These are phyloP conservation scores for Drosophila buzzatii DNA, from an alignment of 2,888 invertebrate genomes.

Conservation along the genomic window DNA sequence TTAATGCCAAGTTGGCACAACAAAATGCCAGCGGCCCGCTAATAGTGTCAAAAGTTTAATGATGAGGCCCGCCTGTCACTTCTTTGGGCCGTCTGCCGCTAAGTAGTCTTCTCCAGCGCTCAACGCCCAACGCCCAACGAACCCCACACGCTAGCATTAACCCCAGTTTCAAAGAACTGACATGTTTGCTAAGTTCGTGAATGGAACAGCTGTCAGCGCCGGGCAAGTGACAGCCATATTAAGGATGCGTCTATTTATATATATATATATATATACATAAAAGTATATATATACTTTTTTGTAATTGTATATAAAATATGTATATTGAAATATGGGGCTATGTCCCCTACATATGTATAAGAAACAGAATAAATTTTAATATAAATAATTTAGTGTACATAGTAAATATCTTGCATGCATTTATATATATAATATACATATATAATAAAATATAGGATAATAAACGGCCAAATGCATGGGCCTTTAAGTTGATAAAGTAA, in stretches of 20 bases:
- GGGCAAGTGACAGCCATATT: slow-evolving; percentile 67
- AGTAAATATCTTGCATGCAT: too few relatives aligned
- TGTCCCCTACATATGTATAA: too few relatives aligned
- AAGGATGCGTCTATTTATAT: slow-evolving; percentile 35
- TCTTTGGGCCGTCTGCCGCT: slow-evolving; percentile 60
- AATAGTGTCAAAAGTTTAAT: slow-evolving; percentile 83
- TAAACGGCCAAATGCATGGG: too few relatives aligned
- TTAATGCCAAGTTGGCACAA: slow-evolving; percentile 48
- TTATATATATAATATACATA: too few relatives aligned
- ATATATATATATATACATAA: not conserved
- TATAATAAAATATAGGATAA: too few relatives aligned
- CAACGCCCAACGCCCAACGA: not conserved
- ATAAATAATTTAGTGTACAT: too few relatives aligned
- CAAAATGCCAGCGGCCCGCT: slow-evolving; percentile 50
- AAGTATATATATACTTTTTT: not conserved
- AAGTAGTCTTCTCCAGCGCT: slow-evolving; percentile 50
- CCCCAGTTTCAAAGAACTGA: slow-evolving; percentile 9
- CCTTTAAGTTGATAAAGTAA: not conserved
- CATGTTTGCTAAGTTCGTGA: slow-evolving; percentile 55
- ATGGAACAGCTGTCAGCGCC: slow-evolving; percentile 67
- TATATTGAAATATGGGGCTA: slow-evolving; percentile 28
- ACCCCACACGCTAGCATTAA: slow-evolving; percentile 3
- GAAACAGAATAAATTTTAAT: too few relatives aligned
- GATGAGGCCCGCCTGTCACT: slow-evolving; percentile 71
- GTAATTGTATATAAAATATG: not conserved